Conservation (phyloP, 2,113 vertebrate genomes). For the Struthio camelus region DNA sequence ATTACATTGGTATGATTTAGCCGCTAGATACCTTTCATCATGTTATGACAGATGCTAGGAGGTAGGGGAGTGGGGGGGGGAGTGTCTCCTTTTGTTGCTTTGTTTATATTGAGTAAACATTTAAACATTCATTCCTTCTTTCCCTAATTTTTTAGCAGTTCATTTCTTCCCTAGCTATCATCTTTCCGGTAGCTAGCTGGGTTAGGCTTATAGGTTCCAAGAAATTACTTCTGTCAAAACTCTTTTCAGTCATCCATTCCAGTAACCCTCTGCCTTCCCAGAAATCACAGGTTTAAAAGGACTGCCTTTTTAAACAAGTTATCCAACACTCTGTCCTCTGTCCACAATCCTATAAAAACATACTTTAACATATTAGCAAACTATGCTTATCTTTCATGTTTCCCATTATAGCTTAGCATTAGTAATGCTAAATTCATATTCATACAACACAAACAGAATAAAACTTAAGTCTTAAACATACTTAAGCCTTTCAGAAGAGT, state of each 20-base stretch:
- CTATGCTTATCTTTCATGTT: background rate
- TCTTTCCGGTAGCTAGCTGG: background rate
- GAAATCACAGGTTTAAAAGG: background rate
- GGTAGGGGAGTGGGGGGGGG: rapidly evolving
- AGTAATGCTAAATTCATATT: background rate
- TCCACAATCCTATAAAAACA: background rate
- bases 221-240: background rate
- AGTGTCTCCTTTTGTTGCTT: background rate
- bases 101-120: background rate
- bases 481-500: background rate
- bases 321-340: background rate
- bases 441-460: background rate
- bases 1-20: background rate
- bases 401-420: background rate
- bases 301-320: background rate
- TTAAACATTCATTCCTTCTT: background rate
- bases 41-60: background rate
- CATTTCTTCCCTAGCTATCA: background rate
- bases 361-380: background rate
- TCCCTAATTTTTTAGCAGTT: background rate
- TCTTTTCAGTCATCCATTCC: background rate
- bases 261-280: background rate
- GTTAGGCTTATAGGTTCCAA: background rate
- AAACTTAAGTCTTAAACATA: background rate
- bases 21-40: background rate